Evolutionary conservation across 1,140 invertebrate genomes (phyloP), one percentile per base, ranked within the genome.

Genomic region (Nylanderia fulva): DNA sequence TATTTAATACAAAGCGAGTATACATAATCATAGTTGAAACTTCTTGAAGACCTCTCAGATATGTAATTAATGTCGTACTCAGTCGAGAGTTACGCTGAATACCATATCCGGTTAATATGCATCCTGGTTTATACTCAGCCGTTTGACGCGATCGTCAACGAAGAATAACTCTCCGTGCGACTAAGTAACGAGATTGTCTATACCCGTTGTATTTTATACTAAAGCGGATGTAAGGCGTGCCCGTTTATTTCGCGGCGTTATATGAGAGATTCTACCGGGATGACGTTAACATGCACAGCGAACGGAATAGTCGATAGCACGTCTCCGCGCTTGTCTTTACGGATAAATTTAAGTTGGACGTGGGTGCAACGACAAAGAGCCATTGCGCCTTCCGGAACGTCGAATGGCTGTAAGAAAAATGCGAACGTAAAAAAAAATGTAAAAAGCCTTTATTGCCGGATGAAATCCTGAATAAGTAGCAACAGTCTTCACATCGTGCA

Each of bases 311-410:
- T 82, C 66, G 66, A 82, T 82, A 69, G 77, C 48, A 69, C 52
- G 33, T 82, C 52, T 58, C 77, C 11, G 56, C 52, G 64, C 27
- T 82, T 71, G 52, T 71, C 66, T 82, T 82, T 71, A 24, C 52
- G 66, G 64, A 82, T 71, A 80, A 80, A 80, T 80, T 80, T 71
- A 39, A 82, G 77, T 82, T 82, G 66, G 11, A 82, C n/a, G 36
- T 42, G n/a, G 13, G n/a, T 58, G 66, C 66, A 71, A 71, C 36
- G 48, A 80, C 48, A 82, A 68, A 82, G 27, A 0, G 45, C 15
- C 36, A 48, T 56, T 68, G 7, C n/a, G 9, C 45, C 56, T 79
- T 39, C 36, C 0, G 76, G 39, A 68, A 54, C 15, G 66, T 71
- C 66, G 18, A 69, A 18, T 6, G 3, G 24, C 33, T 68, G 63